phyloP scores from a whole-genome alignment of 2,888 invertebrate genomes.

The Cephus nigrinus region DNA sequence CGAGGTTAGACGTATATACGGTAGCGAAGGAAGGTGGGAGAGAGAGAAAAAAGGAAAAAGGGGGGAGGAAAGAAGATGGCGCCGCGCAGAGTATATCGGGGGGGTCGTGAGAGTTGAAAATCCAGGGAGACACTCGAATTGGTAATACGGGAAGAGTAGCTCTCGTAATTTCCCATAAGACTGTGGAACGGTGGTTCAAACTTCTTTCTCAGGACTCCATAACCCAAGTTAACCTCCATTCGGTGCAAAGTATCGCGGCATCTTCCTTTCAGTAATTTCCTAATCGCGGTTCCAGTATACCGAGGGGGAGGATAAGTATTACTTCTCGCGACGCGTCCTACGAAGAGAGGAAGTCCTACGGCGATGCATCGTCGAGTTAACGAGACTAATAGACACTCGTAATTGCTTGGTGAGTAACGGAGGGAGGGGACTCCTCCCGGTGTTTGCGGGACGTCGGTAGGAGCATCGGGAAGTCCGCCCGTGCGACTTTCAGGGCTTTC shows the following conservation, averaged over 20 bases:
- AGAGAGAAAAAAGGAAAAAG: constrained; percentile 10
- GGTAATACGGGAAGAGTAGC: constrained; percentile 45
- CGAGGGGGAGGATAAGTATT: not conserved
- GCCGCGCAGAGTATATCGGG: constrained; percentile 13
- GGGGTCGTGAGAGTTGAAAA: constrained; percentile 38
- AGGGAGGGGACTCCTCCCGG: not conserved
- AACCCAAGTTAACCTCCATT: not conserved
- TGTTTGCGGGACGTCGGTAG: not conserved
- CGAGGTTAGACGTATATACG: not conserved
- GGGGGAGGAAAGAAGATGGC: not conserved
- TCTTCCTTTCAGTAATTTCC: not conserved
- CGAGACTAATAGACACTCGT: constrained; percentile 46
- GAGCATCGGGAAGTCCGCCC: not conserved
- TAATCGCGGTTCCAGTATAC: not conserved
- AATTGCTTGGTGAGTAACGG: constrained; percentile 26
- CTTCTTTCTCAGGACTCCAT: not conserved
- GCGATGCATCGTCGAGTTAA: constrained; percentile 34
- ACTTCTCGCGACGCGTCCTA: not conserved
- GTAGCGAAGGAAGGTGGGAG: constrained; percentile 2
- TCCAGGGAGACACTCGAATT: constrained; percentile 29
- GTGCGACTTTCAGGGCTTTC: not conserved
- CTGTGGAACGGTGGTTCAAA: constrained; percentile 22
- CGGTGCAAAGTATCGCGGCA: not conserved
- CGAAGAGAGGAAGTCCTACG: not conserved
- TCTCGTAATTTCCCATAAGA: constrained; percentile 61